Percentiles rank a stretch among this genome's conserved stretches.
phyloP scores from a whole-genome alignment of 2,113 vertebrate species.

The Eretmochelys imbricata region DNA sequence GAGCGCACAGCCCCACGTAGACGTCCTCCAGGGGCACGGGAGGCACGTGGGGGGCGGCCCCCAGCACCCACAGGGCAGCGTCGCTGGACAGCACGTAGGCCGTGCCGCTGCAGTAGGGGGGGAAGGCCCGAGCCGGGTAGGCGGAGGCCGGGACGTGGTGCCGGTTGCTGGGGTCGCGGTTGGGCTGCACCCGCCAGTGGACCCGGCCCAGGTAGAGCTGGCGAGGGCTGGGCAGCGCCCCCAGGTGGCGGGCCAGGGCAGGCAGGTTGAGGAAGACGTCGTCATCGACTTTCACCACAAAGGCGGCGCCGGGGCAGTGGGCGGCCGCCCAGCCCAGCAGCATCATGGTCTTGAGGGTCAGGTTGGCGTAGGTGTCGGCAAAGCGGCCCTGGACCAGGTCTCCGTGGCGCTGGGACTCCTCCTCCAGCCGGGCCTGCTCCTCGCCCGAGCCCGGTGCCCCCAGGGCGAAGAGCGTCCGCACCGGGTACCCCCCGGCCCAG shows the following conservation, averaged over 20 bases:
- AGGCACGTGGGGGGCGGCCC: slow-evolving; percentile 72
- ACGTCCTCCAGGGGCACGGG: slow-evolving; percentile 86
- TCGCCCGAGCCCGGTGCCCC: slow-evolving; percentile 70
- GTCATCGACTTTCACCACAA: slow-evolving; percentile 90
- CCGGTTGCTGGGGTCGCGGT: slow-evolving; percentile 74
- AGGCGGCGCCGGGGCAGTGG: slow-evolving; percentile 83
- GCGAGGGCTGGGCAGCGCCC: not conserved
- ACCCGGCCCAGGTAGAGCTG: slow-evolving; percentile 86
- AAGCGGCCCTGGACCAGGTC: slow-evolving; percentile 89
- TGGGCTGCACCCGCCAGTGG: slow-evolving; percentile 81
- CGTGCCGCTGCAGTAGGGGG: slow-evolving; percentile 91
- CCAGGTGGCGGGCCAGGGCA: not conserved
- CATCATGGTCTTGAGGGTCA: slow-evolving; percentile 89
- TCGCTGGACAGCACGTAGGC: slow-evolving; percentile 86
- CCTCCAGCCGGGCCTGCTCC: slow-evolving; percentile 70
- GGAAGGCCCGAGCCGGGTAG: slow-evolving; percentile 79
- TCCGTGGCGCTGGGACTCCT: slow-evolving; percentile 77
- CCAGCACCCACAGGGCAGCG: slow-evolving; percentile 81
- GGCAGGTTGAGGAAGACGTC: slow-evolving; percentile 88
- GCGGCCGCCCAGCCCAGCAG: slow-evolving; percentile 82
- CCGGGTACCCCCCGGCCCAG: slow-evolving; percentile 72
- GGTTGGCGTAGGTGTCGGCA: slow-evolving; percentile 87
- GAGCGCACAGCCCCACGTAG: slow-evolving; percentile 87
- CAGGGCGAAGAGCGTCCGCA: slow-evolving; percentile 86
- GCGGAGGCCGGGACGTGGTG: slow-evolving; percentile 79